Evolutionary conservation across 1,140 invertebrate genomes (phyloP).

Genomic region (Nomia melanderi): DNA sequence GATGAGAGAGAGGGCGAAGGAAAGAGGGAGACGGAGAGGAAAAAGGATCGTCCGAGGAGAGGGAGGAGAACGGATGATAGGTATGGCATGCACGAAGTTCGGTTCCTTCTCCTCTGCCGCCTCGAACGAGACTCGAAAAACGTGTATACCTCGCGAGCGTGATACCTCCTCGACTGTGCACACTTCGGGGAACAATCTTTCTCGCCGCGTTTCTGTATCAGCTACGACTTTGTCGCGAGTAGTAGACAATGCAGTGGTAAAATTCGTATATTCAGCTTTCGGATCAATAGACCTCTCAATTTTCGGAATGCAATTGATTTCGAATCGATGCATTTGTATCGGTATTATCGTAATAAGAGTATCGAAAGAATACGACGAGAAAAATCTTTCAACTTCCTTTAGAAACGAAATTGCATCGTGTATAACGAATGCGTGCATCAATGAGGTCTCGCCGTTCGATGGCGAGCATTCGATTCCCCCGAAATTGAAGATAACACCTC

Average conservation of each 20-base stretch:
- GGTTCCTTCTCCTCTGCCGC: slow-evolving; percentile 32
- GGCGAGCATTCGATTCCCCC: not conserved
- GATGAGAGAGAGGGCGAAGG: slow-evolving; percentile 47
- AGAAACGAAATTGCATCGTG: no score
- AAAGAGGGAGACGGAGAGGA: slow-evolving; percentile 58
- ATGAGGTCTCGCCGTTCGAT: not conserved
- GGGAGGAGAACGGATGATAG: slow-evolving; percentile 41
- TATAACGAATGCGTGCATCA: not conserved
- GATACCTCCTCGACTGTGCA: slow-evolving; percentile 12
- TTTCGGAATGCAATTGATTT: no score
- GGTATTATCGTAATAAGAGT: no score
- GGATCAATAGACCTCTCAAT: no score
- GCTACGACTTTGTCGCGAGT: slow-evolving; percentile 11
- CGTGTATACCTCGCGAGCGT: slow-evolving; percentile 13
- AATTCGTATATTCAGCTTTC: no score
- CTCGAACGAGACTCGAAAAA: slow-evolving; percentile 29
- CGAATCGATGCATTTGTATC: no score
- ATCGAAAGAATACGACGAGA: no score
- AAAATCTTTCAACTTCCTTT: no score
- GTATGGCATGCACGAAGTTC: slow-evolving; percentile 44
- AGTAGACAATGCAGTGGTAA: no score
- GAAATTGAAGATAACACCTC: not conserved
- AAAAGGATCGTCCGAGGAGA: slow-evolving; percentile 39
- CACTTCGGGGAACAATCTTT: slow-evolving; percentile 3
- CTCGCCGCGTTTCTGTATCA: not conserved